A percentile compares a stretch with the other conserved stretches of the same genome.
Conservation (phyloP, 1,140 invertebrate species). For the Drosophila ironensis region DNA sequence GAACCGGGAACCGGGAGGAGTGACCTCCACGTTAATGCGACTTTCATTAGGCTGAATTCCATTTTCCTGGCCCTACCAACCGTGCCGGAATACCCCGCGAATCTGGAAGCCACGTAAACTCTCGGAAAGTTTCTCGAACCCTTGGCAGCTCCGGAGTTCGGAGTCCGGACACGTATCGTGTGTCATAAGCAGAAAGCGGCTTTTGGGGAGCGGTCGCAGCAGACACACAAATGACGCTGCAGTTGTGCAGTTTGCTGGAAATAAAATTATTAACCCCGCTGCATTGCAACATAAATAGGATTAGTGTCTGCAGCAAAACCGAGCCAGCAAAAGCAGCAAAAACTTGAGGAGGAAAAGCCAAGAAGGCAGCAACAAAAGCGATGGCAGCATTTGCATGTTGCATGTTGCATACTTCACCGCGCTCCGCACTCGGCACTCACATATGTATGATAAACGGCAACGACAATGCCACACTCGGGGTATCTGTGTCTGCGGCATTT, state of each 20-base stretch:
- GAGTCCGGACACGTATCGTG: slow-evolving; percentile 66
- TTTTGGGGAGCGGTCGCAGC: slow-evolving; percentile 38
- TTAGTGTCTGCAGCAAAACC: slow-evolving; percentile 76
- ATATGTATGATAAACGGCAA: slow-evolving; percentile 77
- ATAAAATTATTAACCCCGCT: slow-evolving; percentile 81
- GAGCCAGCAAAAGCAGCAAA: slow-evolving; percentile 31
- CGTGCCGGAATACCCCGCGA: slow-evolving; percentile 29
- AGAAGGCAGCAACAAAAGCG: slow-evolving; percentile 29
- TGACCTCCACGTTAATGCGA: slow-evolving; percentile 39
- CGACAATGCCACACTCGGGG: slow-evolving; percentile 51
- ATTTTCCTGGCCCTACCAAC: no score
- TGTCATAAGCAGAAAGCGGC: slow-evolving; percentile 70
- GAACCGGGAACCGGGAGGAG: no score
- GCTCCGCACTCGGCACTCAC: no score
- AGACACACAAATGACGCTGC: slow-evolving; percentile 20
- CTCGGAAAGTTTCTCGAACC: slow-evolving; percentile 53
- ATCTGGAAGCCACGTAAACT: background rate
- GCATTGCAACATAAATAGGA: slow-evolving; percentile 80
- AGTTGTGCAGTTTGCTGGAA: slow-evolving; percentile 64
- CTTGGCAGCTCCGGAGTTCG: no score
- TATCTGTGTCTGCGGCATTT: slow-evolving; percentile 9
- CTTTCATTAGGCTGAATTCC: slow-evolving; percentile 50
- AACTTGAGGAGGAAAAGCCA: slow-evolving; percentile 7
- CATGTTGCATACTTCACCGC: slow-evolving; percentile 76
- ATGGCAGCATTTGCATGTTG: slow-evolving; percentile 56